phyloP scores from a whole-genome alignment of 2,888 invertebrate species.

The Lissocephala sabroskyi region DNA sequence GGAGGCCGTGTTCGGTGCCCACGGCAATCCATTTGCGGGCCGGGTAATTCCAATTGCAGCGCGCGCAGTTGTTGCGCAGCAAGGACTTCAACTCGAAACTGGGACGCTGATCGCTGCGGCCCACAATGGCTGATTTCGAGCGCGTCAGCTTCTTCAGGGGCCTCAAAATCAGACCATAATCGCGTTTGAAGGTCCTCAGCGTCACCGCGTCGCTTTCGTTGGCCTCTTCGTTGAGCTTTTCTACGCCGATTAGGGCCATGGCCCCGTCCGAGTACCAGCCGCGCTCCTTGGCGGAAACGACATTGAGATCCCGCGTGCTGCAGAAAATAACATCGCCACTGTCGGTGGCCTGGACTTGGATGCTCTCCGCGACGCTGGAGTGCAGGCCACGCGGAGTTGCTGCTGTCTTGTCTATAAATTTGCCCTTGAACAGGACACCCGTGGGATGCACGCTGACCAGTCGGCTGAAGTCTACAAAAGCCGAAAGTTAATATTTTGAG shows the following conservation, averaged over 20 bases:
- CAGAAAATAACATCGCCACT: conserved; percentile 63
- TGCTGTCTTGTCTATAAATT: conserved; percentile 36
- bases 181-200: conserved; percentile 35
- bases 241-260: conserved; percentile 43
- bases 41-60: conserved; percentile 62
- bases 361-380: conserved; percentile 47
- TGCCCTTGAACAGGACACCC: conserved; percentile 24
- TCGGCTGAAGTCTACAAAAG: conserved; percentile 23
- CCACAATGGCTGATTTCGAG: conserved; percentile 7
- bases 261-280: conserved; percentile 19
- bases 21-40: conserved; percentile 52
- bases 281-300: conserved; percentile 28
- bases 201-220: conserved; percentile 6
- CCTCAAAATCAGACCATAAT: conserved; percentile 64
- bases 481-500: neutral
- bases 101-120: conserved; percentile 33
- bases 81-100: conserved; percentile 34
- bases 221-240: conserved; percentile 29
- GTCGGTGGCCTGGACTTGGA: conserved; percentile 39
- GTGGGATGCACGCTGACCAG: conserved; percentile 42
- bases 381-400: conserved; percentile 43
- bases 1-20: conserved; percentile 69
- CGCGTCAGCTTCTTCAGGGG: conserved; percentile 32
- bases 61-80: conserved; percentile 57
- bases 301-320: conserved; percentile 40